Conservation (phyloP, 2,797 vertebrate species). For the Poeciliopsis turneri region DNA sequence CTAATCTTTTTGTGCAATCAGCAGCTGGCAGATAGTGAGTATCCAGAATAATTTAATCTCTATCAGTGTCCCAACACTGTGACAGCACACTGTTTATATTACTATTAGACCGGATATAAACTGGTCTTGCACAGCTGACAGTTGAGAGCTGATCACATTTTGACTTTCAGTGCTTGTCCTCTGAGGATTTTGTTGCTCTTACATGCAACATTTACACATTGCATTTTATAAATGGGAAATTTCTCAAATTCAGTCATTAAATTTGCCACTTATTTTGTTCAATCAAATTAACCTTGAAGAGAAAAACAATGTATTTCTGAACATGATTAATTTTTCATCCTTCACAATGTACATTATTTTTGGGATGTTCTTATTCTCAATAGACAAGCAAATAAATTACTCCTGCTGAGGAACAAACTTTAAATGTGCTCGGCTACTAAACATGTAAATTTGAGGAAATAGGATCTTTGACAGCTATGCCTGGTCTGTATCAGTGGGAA, state of each 20-base stretch:
- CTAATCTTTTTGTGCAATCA: conserved; percentile 47
- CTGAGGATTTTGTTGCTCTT: conserved; percentile 22
- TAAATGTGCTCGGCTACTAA: conserved; percentile 25
- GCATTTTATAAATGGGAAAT: conserved; percentile 9
- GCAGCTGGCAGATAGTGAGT: conserved; percentile 39
- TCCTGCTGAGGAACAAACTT: conserved; percentile 28
- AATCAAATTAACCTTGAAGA: conserved; percentile 38
- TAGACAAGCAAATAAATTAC: conserved; percentile 30
- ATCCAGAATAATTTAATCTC: conserved; percentile 51
- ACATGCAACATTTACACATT: conserved; percentile 15
- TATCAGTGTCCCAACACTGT: conserved; percentile 40
- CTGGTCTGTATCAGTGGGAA: not conserved
- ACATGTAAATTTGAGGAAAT: conserved; percentile 12
- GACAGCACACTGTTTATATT: conserved; percentile 56
- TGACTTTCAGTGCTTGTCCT: conserved; percentile 49
- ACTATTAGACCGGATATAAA: conserved; percentile 42
- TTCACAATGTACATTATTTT: conserved; percentile 44
- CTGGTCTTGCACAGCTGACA: conserved; percentile 33
- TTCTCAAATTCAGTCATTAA: conserved; percentile 2
- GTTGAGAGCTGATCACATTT: conserved; percentile 24
- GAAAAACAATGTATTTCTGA: conserved; percentile 15
- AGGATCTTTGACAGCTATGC: conserved; percentile 9
- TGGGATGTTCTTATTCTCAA: conserved; percentile 36
- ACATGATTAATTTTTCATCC: conserved; percentile 33
- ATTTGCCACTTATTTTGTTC: conserved; percentile 27